A percentile compares a stretch with the other conserved stretches of the same genome.
Conservation (phyloP, 2,888 invertebrate genomes). For the Thymelicus sylvestris region DNA sequence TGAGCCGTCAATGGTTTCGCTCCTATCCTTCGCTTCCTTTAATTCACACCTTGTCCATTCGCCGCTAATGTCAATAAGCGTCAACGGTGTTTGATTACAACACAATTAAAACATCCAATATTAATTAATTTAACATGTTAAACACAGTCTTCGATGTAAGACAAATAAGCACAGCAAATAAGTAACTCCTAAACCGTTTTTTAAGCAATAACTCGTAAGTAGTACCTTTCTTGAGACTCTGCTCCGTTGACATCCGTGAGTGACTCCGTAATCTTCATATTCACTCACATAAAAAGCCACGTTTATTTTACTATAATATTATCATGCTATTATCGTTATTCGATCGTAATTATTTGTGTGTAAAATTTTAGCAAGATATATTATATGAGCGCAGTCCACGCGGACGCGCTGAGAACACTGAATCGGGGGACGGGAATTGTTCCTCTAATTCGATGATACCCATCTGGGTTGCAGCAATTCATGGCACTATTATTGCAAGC, state of each 20-base stretch:
- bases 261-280: slow-evolving; percentile 32
- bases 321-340: slow-evolving; percentile 9
- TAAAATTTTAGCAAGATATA: slow-evolving; percentile 20
- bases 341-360: slow-evolving; percentile 13
- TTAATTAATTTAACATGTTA: slow-evolving; percentile 15
- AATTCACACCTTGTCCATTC: slow-evolving; percentile 54
- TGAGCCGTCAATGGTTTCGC: slow-evolving; percentile 47
- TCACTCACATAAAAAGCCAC: slow-evolving; percentile 6
- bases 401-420: slow-evolving; percentile 56
- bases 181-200: too few species aligned
- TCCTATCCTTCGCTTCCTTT: slow-evolving; percentile 49
- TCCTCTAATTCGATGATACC: slow-evolving; percentile 72
- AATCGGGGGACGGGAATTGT: slow-evolving; percentile 60
- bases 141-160: background rate
- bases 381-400: slow-evolving; percentile 50
- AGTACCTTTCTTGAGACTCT: slow-evolving; percentile 25
- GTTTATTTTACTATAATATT: background rate
- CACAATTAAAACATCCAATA: too few species aligned
- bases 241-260: slow-evolving; percentile 1
- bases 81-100: background rate
- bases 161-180: too few species aligned
- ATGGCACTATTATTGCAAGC: slow-evolving; percentile 68
- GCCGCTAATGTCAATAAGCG: slow-evolving; percentile 45
- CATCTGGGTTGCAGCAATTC: slow-evolving; percentile 76
- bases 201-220: background rate